Base-by-base conservation (phyloP, 2,797 vertebrate genomes). In the Chaunax sp. region DNA sequence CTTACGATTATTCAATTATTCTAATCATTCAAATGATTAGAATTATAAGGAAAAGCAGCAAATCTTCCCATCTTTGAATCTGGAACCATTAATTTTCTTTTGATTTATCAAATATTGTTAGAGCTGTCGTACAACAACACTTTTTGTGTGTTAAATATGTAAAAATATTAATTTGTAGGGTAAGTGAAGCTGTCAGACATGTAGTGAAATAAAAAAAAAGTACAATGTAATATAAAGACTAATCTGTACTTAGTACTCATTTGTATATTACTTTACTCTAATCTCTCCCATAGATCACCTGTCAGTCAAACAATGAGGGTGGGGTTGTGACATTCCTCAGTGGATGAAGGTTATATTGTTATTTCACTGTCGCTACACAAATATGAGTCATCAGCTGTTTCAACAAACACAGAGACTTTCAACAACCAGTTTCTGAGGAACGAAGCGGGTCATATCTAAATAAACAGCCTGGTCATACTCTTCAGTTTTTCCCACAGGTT, bases 281-380 rank as follows among this genome's bases (percentile, higher is more conserved):
- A 56, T 46, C 55, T 16, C 23, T 46, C 37, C 44, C 38, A n/a
- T 8, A 55, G 47, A 67, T 77, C 64, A 62, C 54, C 46, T 69
- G 70, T 62, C 63, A 45, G 2, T 74, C 51, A 49, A 23, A 33
- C 45, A 13, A 2, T 0, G 16, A 3, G 47, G 60, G n/a, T 46
- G 22, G 25, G 35, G 50, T 33, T 4, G 15, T 25, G 66, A 25
- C 45, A 6, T 77, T 22, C 33, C 19, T 12, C 40, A 19, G 19
- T 2, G 3, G 22, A 44, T 45, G 50, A 45, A 64, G 59, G 51
- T 63, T 20, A 51, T 26, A 6, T 37, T 30, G 26, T 67, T 56
- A 44, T 44, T 47, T 13, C 15, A 16, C 8, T 13, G 18, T 41
- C 19, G 46, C 25, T 20, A 46, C 19, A 22, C 19, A 18, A 22